Conservation (phyloP, 2,797 vertebrate genomes). For the Silurus lanzhouensis region DNA sequence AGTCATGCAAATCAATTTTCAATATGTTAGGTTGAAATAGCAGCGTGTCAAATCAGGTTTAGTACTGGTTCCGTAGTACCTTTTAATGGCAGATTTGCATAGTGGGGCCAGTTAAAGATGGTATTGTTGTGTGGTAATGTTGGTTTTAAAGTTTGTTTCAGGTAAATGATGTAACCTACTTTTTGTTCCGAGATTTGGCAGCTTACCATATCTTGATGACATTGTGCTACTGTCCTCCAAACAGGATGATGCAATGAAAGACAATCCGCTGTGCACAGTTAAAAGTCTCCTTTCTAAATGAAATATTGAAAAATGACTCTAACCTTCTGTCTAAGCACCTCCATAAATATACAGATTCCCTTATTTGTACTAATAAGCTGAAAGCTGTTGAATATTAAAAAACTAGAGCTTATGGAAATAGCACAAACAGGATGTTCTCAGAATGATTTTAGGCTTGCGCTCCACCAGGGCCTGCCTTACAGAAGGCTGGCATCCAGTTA, state of each 20-base stretch:
- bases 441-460: slow-evolving; percentile 16
- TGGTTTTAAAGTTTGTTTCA: slow-evolving; percentile 24
- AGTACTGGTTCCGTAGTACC: neutral
- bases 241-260: slow-evolving; percentile 72
- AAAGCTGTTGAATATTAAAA: slow-evolving; percentile 31
- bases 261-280: slow-evolving; percentile 50
- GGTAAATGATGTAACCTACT: slow-evolving; percentile 51
- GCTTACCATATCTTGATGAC: slow-evolving; percentile 70
- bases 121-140: slow-evolving; percentile 10
- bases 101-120: neutral
- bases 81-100: neutral
- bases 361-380: slow-evolving; percentile 19
- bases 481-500: slow-evolving; percentile 75
- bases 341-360: slow-evolving; percentile 6
- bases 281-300: slow-evolving; percentile 19
- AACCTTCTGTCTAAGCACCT: slow-evolving; percentile 14
- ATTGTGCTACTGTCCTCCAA: slow-evolving; percentile 76
- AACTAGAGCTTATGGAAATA: slow-evolving; percentile 30
- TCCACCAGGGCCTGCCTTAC: slow-evolving; percentile 54
- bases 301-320: slow-evolving; percentile 27
- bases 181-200: slow-evolving; percentile 66
- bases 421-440: slow-evolving; percentile 40
- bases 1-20: slow-evolving; percentile 11
- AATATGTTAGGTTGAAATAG: slow-evolving; percentile 30
- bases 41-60: slow-evolving; percentile 10